Conservation (phyloP, 30 jellyfish, hydroid and myxozoan genomes). For the Hydra vulgaris region DNA sequence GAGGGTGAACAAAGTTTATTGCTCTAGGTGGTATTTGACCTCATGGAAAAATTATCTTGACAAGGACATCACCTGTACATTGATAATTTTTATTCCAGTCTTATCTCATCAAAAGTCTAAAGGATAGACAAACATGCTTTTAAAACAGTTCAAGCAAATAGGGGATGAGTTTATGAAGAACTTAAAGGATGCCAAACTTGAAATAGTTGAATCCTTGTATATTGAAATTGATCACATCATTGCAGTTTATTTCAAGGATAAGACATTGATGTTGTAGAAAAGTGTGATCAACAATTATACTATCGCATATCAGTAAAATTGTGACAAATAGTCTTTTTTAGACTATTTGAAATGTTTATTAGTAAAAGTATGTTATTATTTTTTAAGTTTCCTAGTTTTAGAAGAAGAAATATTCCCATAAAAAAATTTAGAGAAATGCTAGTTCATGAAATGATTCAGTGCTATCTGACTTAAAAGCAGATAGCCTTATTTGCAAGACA, state of each 20-base stretch:
- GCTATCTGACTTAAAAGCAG: not conserved
- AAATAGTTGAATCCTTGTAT: not conserved
- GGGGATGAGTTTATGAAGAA: constrained; percentile 4
- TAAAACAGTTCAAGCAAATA: not conserved
- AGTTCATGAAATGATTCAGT: constrained; percentile 36
- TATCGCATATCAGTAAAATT: constrained; percentile 13
- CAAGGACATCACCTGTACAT: constrained; percentile 16
- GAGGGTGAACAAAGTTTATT: not conserved
- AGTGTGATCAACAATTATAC: not conserved
- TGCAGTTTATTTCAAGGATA: constrained; percentile 25
- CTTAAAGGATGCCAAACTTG: not conserved
- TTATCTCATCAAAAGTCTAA: not conserved
- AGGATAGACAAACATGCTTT: not conserved
- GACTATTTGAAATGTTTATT: constrained; percentile 35
- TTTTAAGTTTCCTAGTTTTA: constrained; percentile 5
- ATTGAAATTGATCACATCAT: not conserved
- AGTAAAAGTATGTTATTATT: constrained; percentile 17
- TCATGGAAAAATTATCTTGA: not conserved
- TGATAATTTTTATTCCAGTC: constrained; percentile 7
- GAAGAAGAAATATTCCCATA: constrained; percentile 10
- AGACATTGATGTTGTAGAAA: constrained; percentile 5
- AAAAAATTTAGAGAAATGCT: constrained; percentile 10
- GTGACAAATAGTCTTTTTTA: constrained; percentile 34
- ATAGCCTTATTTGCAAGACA: not conserved
- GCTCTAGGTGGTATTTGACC: not conserved